Conservation (phyloP, 2,113 vertebrate species). For the Alexandromys fortis region DNA sequence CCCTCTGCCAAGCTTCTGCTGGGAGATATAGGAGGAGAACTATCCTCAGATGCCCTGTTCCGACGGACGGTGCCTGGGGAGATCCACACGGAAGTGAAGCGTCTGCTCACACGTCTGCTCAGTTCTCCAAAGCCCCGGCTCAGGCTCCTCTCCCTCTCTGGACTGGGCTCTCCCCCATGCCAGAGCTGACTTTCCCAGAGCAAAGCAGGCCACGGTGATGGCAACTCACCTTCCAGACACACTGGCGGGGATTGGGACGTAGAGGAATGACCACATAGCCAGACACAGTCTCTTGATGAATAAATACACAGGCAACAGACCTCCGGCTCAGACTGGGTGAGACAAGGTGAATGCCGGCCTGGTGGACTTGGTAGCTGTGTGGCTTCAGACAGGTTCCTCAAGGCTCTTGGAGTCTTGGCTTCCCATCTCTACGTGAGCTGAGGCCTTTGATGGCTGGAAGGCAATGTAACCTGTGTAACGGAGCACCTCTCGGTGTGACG, state of each 20-base stretch:
- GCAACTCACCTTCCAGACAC: not conserved
- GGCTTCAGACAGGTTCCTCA: not conserved
- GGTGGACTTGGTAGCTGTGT: not conserved
- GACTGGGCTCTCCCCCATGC: not conserved
- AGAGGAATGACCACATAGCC: not conserved
- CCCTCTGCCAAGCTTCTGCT: slow-evolving; percentile 59
- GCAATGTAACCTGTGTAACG: not conserved
- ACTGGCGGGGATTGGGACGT: not conserved
- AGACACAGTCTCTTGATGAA: not conserved
- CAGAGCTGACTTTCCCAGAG: not conserved
- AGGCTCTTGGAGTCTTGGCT: not conserved
- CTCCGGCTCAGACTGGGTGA: not conserved
- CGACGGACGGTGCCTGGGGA: not conserved
- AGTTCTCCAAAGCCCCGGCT: not conserved
- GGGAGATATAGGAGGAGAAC: not conserved
- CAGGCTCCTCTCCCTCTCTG: not conserved
- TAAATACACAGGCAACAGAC: not conserved
- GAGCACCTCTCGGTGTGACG: too few relatives aligned
- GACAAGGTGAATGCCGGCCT: not conserved
- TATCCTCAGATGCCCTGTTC: slow-evolving; percentile 57
- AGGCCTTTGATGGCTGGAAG: not conserved
- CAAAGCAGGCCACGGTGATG: not conserved
- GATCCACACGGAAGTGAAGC: not conserved
- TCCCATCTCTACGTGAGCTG: not conserved
- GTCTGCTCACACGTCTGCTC: not conserved